phyloP scores from a whole-genome alignment of 2,888 invertebrate species.

The Tipula lateralis region DNA sequence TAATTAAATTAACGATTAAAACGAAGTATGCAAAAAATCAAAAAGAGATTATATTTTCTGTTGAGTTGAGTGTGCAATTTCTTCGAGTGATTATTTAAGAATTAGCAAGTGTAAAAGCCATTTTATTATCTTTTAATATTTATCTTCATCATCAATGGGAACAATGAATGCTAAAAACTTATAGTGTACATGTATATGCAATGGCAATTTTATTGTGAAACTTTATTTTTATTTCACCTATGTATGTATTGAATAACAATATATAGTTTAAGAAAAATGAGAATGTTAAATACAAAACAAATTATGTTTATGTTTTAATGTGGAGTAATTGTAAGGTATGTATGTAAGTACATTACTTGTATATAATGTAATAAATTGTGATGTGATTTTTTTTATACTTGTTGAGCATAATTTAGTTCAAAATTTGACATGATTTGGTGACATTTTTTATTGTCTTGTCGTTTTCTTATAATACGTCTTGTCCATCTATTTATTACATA shows the following conservation, averaged over 20 bases:
- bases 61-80: not conserved
- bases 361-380: not conserved
- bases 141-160: conserved; percentile 1
- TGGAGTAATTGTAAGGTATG: too few species aligned
- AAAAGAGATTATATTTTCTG: not conserved
- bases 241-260: not conserved
- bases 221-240: not conserved
- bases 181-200: not conserved
- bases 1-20: not conserved
- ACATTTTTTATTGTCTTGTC: not conserved
- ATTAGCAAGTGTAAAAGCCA: conserved; percentile 19
- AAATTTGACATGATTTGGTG: not conserved
- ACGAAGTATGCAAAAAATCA: not conserved
- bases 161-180: not conserved
- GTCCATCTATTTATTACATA: not conserved
- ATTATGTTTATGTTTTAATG: not conserved
- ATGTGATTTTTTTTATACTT: not conserved
- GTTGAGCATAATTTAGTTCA: not conserved
- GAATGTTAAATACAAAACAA: too few species aligned
- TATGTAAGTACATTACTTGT: not conserved
- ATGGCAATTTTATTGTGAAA: not conserved
- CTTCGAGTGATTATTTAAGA: conserved; percentile 1
- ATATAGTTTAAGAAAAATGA: too few species aligned
- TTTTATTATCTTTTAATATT: not conserved
- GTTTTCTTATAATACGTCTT: not conserved